A percentile compares a stretch with the other conserved stretches of the same genome.
Conservation (phyloP, 2,888 invertebrate species). For the Ephialtes manifestator region DNA sequence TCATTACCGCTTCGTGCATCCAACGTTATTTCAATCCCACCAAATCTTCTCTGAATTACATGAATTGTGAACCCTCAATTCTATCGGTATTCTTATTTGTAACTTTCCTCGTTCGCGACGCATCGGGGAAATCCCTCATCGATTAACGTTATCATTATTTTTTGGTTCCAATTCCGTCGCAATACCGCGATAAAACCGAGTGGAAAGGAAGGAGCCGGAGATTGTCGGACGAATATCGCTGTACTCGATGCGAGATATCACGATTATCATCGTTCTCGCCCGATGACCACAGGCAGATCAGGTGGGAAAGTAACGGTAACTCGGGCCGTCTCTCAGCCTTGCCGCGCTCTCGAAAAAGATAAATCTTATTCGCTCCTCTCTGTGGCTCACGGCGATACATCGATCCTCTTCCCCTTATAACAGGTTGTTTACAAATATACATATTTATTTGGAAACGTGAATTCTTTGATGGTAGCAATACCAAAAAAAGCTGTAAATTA, state of each 20-base stretch:
- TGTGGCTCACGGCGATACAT: conserved; percentile 16
- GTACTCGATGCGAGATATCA: conserved; percentile 3
- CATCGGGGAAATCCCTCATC: conserved; percentile 12
- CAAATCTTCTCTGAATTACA: background rate
- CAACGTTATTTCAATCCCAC: background rate
- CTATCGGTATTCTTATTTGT: background rate
- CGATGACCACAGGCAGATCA: conserved; percentile 54
- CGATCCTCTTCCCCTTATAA: background rate
- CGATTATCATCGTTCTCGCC: conserved; percentile 14
- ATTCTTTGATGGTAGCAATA: background rate
- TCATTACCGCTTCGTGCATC: conserved; percentile 7
- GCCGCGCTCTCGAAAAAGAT: conserved; percentile 14
- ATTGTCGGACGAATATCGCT: background rate
- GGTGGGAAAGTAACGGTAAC: conserved; percentile 63
- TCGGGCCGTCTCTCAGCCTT: conserved; percentile 21
- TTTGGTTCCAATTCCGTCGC: background rate
- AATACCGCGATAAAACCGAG: background rate
- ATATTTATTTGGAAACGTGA: conserved; percentile 1
- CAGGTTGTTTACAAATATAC: conserved; percentile 7
- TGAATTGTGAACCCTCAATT: background rate
- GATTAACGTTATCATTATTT: conserved; percentile 18
- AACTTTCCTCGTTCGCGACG: background rate
- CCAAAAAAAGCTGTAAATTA: too few relatives aligned
- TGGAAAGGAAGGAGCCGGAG: conserved; percentile 5
- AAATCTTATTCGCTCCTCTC: conserved; percentile 1